Base-by-base conservation (phyloP, 2,888 invertebrate genomes). In the Pollenia angustigena region DNA sequence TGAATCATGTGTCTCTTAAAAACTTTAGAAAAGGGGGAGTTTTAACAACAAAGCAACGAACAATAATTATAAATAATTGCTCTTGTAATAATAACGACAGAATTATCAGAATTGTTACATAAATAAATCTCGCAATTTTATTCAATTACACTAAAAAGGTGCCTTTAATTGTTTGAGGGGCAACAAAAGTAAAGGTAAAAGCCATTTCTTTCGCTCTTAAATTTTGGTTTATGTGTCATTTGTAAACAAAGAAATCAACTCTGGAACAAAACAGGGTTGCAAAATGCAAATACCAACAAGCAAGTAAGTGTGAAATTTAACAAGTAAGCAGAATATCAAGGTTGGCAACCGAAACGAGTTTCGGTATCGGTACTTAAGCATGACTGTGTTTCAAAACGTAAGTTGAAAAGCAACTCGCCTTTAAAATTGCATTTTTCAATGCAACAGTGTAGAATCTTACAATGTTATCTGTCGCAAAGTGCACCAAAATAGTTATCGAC, bases 271-370 rank as follows among this genome's bases (percentile, higher is more conserved):
- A 9, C 52, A 60, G 58, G 60, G 44, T 50, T 42, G 42, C 52
- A 62, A 32, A 18, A 69, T 46, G 44, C 12, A 54, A 76, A 83
- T n/a, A 54, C 58, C 23, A 68, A 78, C 75, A 52, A 85, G 66
- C 44, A 81, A 48, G 48, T 74, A 14, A 8, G 68, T 82, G 85
- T 79, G 64, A 85, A 74, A 75, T 82, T 69, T 82, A 69, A 75
- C 85, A 86, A 79, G 69, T 64, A 82, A 82, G 82, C 32, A 79
- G 58, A 12, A 69, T 7, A 48, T 6, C 32, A 32, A 32, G 32
- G 32, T 32, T 32, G 32, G 32, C 32, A 32, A 32, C 32, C 32
- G 6, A 32, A 32, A 0, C 32, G 32, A 6, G 32, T 32, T 32
- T 32, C 6, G 32, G 32, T 6, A 32, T 32, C 32, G 32, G 32